phyloP scores from a whole-genome alignment of 2,113 vertebrate species.

The Leucoraja erinaceus region DNA sequence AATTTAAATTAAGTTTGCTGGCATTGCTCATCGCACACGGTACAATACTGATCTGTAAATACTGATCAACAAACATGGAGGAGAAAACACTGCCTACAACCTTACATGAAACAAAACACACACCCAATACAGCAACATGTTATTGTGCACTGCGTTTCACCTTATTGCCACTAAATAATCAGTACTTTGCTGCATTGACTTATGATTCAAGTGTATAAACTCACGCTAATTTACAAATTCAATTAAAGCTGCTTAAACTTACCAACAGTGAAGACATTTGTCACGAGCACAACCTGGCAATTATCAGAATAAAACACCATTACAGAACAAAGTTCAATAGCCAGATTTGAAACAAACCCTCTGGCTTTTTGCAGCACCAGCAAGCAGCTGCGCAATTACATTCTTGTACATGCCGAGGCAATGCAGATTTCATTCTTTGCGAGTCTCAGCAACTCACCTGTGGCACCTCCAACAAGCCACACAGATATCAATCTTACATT shows the following conservation, averaged over 20 bases:
- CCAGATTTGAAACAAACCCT: conserved; percentile 42
- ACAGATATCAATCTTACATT: neutral
- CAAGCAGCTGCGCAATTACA: conserved; percentile 41
- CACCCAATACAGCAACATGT: too few species aligned
- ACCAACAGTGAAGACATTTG: conserved; percentile 55
- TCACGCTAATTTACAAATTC: neutral
- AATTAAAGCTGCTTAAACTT: conserved; percentile 44
- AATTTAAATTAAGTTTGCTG: too few species aligned
- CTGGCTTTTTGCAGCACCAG: conserved; percentile 36
- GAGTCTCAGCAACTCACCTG: conserved; percentile 17
- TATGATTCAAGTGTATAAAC: neutral
- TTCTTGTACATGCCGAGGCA: conserved; percentile 39
- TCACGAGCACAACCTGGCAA: conserved; percentile 48
- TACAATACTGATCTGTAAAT: neutral
- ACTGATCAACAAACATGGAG: neutral
- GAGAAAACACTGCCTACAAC: neutral
- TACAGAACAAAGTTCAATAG: conserved; percentile 51
- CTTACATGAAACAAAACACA: neutral
- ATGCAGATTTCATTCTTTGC: conserved; percentile 10
- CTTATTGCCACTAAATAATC: neutral
- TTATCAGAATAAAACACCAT: conserved; percentile 46
- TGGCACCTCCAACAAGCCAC: neutral
- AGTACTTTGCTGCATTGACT: neutral
- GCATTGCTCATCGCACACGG: neutral
- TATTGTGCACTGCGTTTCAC: neutral